Conservation (phyloP, 2,113 vertebrate genomes). For the Labrus mixtus region DNA sequence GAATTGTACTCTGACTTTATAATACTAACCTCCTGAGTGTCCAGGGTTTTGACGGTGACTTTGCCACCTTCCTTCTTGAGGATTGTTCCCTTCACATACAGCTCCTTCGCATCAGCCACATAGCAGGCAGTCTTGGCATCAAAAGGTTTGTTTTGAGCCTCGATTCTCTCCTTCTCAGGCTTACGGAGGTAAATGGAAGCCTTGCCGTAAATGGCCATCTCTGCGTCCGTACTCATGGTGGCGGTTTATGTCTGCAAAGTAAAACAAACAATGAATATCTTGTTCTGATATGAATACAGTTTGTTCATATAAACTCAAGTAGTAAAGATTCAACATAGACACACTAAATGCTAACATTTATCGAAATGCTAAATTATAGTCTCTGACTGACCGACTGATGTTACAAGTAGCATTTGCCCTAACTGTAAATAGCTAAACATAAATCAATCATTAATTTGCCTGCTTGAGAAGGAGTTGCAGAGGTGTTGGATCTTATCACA, state of each 20-base stretch:
- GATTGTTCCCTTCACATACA: constrained; percentile 69
- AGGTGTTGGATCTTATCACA: not conserved
- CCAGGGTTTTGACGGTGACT: constrained; percentile 65
- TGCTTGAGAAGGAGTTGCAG: not conserved
- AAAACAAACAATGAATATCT: not conserved
- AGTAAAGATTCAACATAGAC: too few species aligned
- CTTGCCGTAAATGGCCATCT: constrained; percentile 75
- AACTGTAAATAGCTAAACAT: not conserved
- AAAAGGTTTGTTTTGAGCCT: constrained; percentile 70
- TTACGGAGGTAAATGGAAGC: constrained; percentile 75
- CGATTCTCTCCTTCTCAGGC: constrained; percentile 74
- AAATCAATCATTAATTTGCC: not conserved
- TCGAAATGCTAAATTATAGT: too few species aligned
- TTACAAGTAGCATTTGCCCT: too few species aligned
- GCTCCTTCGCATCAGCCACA: constrained; percentile 57
- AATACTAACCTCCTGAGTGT: constrained; percentile 55
- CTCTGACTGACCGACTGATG: too few species aligned
- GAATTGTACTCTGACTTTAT: not conserved
- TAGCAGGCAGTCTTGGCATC: constrained; percentile 75
- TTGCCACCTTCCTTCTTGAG: constrained; percentile 64
- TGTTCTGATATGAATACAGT: not conserved
- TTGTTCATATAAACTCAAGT: too few species aligned
- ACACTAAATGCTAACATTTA: too few species aligned
- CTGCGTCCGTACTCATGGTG: constrained; percentile 75
- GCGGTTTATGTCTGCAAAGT: constrained; percentile 13